These are phyloP conservation scores for Tipula lateralis DNA, from an alignment of 2,888 invertebrate species.

Conservation along the genomic window DNA sequence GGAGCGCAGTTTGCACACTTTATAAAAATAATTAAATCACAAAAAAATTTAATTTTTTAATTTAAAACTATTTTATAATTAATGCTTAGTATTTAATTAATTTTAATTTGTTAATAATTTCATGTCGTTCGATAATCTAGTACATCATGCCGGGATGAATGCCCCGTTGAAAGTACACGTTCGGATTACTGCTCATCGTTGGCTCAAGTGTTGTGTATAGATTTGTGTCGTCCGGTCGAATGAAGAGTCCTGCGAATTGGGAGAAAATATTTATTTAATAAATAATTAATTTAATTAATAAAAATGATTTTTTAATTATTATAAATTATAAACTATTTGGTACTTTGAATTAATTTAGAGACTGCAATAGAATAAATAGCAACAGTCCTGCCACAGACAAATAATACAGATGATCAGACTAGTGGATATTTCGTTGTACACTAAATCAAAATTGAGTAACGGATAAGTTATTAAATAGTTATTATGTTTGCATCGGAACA, in stretches of 20 bases:
- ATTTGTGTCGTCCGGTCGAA: constrained; percentile 76
- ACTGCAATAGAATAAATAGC: too few relatives aligned
- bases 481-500: too few relatives aligned
- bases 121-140: constrained; percentile 48
- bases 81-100: background rate
- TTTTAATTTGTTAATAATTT: background rate
- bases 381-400: too few relatives aligned
- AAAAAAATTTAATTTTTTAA: background rate
- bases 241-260: constrained; percentile 62
- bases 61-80: background rate
- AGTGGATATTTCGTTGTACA: too few relatives aligned
- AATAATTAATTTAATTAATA: background rate
- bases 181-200: constrained; percentile 83
- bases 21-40: background rate
- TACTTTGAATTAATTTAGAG: too few relatives aligned
- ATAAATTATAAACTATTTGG: too few relatives aligned
- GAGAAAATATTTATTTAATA: constrained; percentile 41
- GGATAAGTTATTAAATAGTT: too few relatives aligned
- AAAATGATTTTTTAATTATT: too few relatives aligned
- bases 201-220: constrained; percentile 80
- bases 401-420: too few relatives aligned
- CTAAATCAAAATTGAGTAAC: too few relatives aligned
- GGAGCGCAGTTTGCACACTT: too few relatives aligned
- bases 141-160: constrained; percentile 91
- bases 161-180: constrained; percentile 81